Percentiles rank a stretch among this genome's conserved stretches.
These are phyloP conservation scores for Babylonia areolata DNA, from an alignment of 1,140 invertebrate species.

Conservation along the genomic window DNA sequence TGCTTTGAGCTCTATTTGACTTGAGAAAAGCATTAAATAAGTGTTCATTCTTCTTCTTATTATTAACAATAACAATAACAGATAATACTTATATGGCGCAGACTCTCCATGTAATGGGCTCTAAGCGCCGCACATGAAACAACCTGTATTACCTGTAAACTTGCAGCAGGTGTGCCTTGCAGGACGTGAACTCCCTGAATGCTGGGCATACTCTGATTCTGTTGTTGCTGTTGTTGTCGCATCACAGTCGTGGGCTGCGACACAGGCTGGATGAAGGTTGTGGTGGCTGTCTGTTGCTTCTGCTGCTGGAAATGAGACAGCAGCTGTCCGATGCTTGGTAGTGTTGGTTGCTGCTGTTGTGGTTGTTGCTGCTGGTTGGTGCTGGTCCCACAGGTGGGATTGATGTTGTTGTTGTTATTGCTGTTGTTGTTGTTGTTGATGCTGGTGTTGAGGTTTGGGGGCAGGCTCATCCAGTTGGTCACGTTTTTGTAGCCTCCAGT, in stretches of 20 bases:
- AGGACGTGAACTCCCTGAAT: conserved; percentile 27
- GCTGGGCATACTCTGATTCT: conserved; percentile 23
- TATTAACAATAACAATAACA: no score
- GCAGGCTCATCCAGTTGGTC: conserved; percentile 39
- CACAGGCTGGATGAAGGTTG: conserved; percentile 20
- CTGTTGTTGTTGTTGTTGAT: conserved; percentile 31
- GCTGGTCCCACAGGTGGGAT: conserved; percentile 13
- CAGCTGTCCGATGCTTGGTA: conserved; percentile 63
- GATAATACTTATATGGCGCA: no score
- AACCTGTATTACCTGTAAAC: neutral
- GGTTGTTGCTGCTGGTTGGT: neutral
- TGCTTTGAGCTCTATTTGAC: no score
- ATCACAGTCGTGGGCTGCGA: conserved; percentile 28
- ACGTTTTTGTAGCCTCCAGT: conserved; percentile 36
- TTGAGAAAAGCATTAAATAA: neutral
- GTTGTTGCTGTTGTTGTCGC: conserved; percentile 30
- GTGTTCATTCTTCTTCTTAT: no score
- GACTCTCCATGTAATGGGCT: no score
- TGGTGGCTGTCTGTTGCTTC: conserved; percentile 46
- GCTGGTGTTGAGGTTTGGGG: conserved; percentile 19
- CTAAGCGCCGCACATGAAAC: no score
- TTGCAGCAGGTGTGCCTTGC: neutral
- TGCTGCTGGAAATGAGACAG: conserved; percentile 60
- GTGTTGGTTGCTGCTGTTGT: conserved; percentile 24
- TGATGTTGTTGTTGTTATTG: conserved; percentile 22